These are phyloP conservation scores for Lagodon rhomboides DNA, from an alignment of 2,797 vertebrate species.

Conservation along the genomic window DNA sequence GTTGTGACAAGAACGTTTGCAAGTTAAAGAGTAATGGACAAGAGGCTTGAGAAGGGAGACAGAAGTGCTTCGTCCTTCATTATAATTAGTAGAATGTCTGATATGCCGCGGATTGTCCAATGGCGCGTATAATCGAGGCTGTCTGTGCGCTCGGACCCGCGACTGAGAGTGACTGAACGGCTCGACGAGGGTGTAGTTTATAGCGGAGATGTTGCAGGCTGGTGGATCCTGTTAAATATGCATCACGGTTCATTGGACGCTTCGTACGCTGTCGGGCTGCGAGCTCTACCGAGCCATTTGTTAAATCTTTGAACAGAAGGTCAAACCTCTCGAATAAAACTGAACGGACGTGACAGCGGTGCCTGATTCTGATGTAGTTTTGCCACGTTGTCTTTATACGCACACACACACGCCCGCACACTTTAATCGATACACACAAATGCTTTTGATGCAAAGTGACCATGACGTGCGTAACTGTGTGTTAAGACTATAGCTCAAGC, in stretches of 20 bases:
- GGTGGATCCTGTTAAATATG: conserved; percentile 76
- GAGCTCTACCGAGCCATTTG: conserved; percentile 62
- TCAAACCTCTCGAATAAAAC: conserved; percentile 67
- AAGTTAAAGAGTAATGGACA: conserved; percentile 40
- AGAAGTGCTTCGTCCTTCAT: conserved; percentile 69
- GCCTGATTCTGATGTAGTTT: conserved; percentile 9
- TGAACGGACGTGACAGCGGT: conserved; percentile 31
- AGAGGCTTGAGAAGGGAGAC: conserved; percentile 39
- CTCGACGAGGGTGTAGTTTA: conserved; percentile 48
- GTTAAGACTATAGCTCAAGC: background rate
- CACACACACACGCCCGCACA: too few relatives aligned
- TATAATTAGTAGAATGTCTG: conserved; percentile 74
- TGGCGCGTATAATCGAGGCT: conserved; percentile 74
- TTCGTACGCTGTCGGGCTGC: conserved; percentile 59
- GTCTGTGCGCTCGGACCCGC: conserved; percentile 65
- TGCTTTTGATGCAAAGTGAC: too few relatives aligned
- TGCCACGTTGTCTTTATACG: background rate
- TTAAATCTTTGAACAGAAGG: conserved; percentile 73
- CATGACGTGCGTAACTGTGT: background rate
- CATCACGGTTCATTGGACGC: conserved; percentile 59
- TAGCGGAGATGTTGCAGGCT: conserved; percentile 58
- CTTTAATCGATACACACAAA: background rate
- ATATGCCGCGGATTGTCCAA: conserved; percentile 68
- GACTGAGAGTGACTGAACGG: conserved; percentile 59
- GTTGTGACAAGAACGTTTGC: conserved; percentile 35